Evolutionary conservation across 2,888 invertebrate species (phyloP), one percentile per base, ranked within the genome.

Genomic region (Antheraea assamensis): DNA sequence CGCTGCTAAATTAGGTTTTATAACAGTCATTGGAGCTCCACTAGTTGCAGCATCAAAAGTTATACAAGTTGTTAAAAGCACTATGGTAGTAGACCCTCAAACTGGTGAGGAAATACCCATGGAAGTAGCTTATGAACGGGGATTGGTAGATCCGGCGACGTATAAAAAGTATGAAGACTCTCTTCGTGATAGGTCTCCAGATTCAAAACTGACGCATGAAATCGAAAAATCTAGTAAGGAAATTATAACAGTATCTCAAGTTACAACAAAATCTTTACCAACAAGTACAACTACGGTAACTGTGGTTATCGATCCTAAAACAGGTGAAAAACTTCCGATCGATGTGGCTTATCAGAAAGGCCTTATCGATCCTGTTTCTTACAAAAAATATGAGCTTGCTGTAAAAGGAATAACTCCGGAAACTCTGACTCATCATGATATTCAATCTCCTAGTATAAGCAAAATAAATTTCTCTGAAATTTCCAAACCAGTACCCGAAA

Each of bases 71-170:
- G 95, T 97, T 7, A 95, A 94, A 79, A 94, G 85, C 77, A 94
- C 95, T 5, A 96, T 97, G 94, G 96, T 97, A 21, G 93, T 96
- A 74, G 98, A 98, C 89, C 98, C 98, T 0, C 96, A 95, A 80
- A 97, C 98, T 1, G 98, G 97, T 4, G 96, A 97, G 85, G 96
- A 96, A 84, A 95, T 98, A 78, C 97, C 97, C 1, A 95, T 98
- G 80, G 97, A 97, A 88, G 96, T 97, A 72, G 98, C 98, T 4
- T 96, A 97, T 79, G 96, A 97, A 85, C 95, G 96, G 76, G 98
- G 98, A 13, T 89, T 97, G 75, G 96, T 98, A 74, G 97, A 95
- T 83, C 84, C 92, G 73, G 84, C 94, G 75, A 95, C 95, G 17
- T 95, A 93, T 75, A 91, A 92, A 78, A 94, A 93, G 80, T 94